Conservation (phyloP, 2,888 invertebrate genomes). For the Cheilosia vernalis region DNA sequence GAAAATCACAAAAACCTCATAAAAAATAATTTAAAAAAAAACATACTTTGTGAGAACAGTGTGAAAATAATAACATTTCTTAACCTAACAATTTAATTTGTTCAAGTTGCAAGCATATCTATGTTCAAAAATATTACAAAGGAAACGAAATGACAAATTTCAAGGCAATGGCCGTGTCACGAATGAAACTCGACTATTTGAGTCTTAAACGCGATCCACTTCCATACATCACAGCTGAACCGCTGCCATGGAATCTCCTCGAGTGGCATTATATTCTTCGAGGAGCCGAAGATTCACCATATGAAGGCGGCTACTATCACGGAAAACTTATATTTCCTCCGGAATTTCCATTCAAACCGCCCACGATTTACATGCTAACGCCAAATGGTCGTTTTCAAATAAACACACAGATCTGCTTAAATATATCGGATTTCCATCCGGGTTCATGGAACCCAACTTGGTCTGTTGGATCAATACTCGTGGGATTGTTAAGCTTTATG, state of each 20-base stretch:
- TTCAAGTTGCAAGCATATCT: no score
- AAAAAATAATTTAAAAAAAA: no score
- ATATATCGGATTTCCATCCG: conserved; percentile 87
- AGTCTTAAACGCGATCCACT: conserved; percentile 97
- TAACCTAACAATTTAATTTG: no score
- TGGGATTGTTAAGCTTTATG: conserved; percentile 98
- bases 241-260: conserved; percentile 96
- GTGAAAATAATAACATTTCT: no score
- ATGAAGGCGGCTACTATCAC: conserved; percentile 96
- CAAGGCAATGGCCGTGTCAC: conserved; percentile 87
- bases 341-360: conserved; percentile 98
- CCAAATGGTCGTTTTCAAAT: conserved; percentile 97
- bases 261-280: conserved; percentile 99
- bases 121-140: no score
- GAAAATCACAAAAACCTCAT: not conserved
- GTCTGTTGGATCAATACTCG: conserved; percentile 98
- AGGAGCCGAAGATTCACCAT: conserved; percentile 97
- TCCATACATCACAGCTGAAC: conserved; percentile 97
- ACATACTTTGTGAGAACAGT: no score
- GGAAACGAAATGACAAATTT: conserved; percentile 81
- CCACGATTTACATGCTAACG: conserved; percentile 99
- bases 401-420: conserved; percentile 95
- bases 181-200: conserved; percentile 98
- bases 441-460: conserved; percentile 99
- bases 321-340: conserved; percentile 97